Evolutionary conservation across 2,888 invertebrate genomes (phyloP).

Genomic region (Brenthis hecate): DNA sequence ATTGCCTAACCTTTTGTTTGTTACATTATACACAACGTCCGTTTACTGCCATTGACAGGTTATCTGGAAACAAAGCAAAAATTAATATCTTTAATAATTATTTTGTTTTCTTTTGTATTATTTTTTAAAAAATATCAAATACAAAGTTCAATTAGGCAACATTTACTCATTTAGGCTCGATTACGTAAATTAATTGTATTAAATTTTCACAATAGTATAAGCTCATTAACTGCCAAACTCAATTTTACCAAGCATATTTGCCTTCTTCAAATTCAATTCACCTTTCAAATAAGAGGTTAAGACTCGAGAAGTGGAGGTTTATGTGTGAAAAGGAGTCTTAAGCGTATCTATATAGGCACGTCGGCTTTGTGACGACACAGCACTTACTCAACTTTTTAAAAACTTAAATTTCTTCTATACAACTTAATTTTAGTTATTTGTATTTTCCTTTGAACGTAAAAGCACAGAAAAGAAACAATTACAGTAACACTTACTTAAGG

Average conservation of each 20-base stretch:
- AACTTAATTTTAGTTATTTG: slow-evolving; percentile 1
- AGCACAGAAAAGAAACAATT: slow-evolving; percentile 9
- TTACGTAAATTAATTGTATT: too few relatives aligned
- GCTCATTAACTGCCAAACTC: not conserved
- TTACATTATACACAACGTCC: too few relatives aligned
- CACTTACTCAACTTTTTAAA: not conserved
- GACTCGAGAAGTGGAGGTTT: not conserved
- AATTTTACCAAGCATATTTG: slow-evolving; percentile 6
- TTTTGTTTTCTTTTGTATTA: too few relatives aligned
- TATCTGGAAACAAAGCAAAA: too few relatives aligned
- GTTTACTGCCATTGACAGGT: too few relatives aligned
- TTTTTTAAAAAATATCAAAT: too few relatives aligned
- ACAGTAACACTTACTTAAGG: slow-evolving; percentile 9
- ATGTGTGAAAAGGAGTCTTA: slow-evolving; percentile 5
- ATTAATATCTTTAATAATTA: too few relatives aligned
- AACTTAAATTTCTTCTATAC: not conserved
- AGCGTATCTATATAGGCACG: slow-evolving; percentile 1
- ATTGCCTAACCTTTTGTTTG: too few relatives aligned
- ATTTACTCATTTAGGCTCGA: too few relatives aligned
- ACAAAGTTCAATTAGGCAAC: too few relatives aligned
- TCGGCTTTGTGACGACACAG: not conserved
- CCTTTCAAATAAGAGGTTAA: slow-evolving; percentile 14
- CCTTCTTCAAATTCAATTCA: slow-evolving; percentile 5
- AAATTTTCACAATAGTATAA: not conserved
- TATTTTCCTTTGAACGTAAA: slow-evolving; percentile 3